Evolutionary conservation across 2,113 vertebrate species (phyloP).

Genomic region (Elanus axillaris): DNA sequence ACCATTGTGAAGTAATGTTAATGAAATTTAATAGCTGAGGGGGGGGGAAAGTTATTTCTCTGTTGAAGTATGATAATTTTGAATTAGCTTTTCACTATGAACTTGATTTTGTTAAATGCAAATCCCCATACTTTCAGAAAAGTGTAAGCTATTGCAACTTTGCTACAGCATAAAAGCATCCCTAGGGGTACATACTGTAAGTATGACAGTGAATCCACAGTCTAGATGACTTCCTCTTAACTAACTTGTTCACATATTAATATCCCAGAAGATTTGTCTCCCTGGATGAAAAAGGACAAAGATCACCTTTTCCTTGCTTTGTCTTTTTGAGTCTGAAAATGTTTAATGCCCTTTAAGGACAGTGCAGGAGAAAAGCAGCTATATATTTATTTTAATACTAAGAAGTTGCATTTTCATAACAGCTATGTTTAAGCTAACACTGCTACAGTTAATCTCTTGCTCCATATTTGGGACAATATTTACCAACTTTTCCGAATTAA

Average conservation of each 20-base stretch:
- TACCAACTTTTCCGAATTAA: background rate
- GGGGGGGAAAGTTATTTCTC: background rate
- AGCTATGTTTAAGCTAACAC: background rate
- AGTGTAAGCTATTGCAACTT: background rate
- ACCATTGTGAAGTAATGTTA: background rate
- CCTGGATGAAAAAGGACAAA: background rate
- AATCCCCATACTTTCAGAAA: background rate
- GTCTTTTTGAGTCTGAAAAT: background rate
- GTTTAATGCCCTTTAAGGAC: background rate
- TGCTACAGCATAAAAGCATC: background rate
- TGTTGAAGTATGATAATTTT: background rate
- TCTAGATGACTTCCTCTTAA: background rate
- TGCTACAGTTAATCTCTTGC: background rate
- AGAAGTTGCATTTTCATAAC: background rate
- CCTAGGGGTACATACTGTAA: background rate
- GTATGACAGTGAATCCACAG: background rate
- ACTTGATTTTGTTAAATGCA: background rate
- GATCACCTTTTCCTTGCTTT: background rate
- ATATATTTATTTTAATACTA: background rate
- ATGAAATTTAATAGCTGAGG: background rate
- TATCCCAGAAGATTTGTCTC: background rate
- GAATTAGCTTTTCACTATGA: background rate
- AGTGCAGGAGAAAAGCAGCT: fast-evolving
- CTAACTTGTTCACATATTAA: background rate
- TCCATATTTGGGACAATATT: background rate